A percentile compares a stretch with the other conserved stretches of the same genome.
Evolutionary conservation across 2,888 invertebrate species (phyloP).

Genomic region (Bhutanitis thaidina): DNA sequence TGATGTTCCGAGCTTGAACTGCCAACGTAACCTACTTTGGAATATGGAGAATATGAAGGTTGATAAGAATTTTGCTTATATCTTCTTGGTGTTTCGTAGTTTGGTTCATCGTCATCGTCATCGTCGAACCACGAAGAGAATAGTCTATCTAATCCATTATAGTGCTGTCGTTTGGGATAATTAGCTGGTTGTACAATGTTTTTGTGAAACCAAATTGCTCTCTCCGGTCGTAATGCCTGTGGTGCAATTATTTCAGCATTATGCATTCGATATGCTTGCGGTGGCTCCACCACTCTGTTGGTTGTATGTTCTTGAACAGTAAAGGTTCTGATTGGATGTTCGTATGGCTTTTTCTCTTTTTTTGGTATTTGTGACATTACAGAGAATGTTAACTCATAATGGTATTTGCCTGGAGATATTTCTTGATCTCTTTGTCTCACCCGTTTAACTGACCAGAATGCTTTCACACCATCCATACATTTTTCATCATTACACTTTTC

Average conservation of each 20-base stretch:
- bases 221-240: conserved; percentile 42
- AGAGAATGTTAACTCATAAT: conserved; percentile 84
- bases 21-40: conserved; percentile 50
- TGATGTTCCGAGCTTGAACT: conserved; percentile 41
- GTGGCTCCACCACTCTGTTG: conserved; percentile 40
- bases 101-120: conserved; percentile 41
- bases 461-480: conserved; percentile 77
- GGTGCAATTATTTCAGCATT: conserved; percentile 25
- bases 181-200: conserved; percentile 49
- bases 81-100: conserved; percentile 30
- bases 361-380: conserved; percentile 77
- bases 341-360: conserved; percentile 64
- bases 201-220: conserved; percentile 64
- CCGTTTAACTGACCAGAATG: conserved; percentile 85
- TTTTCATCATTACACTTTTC: conserved; percentile 61
- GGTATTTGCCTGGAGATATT: conserved; percentile 63
- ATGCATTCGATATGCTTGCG: conserved; percentile 33
- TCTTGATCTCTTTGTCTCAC: conserved; percentile 81
- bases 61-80: conserved; percentile 40
- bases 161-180: conserved; percentile 39
- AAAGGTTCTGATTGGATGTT: conserved; percentile 81
- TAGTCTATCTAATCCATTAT: conserved; percentile 55
- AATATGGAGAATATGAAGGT: conserved; percentile 39
- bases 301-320: conserved; percentile 78
- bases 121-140: conserved; percentile 63